These are phyloP conservation scores for Cromileptes altivelis DNA, from an alignment of 2,113 vertebrate species.

Conservation along the genomic window DNA sequence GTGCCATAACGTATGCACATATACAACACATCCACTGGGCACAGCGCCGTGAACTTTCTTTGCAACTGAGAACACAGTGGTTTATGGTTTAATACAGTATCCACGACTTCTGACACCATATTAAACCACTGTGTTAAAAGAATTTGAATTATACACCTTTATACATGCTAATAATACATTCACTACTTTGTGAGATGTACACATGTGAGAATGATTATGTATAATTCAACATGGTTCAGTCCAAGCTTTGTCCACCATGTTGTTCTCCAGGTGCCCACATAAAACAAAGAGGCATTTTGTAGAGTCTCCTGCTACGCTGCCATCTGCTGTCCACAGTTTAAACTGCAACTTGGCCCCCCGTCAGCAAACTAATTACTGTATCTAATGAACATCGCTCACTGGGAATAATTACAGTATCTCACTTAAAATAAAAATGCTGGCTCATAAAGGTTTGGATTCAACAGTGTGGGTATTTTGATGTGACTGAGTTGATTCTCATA, in stretches of 20 bases:
- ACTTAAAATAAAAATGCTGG: not conserved
- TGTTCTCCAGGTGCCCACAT: slow-evolving; percentile 22
- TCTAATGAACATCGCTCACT: not conserved
- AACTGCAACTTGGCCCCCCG: not conserved
- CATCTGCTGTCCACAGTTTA: slow-evolving; percentile 27
- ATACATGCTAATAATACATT: no score
- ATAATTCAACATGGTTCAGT: not conserved
- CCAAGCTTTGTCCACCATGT: slow-evolving; percentile 31
- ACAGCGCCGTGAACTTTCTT: not conserved
- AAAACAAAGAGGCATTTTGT: not conserved
- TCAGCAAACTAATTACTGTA: not conserved
- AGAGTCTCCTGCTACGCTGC: slow-evolving; percentile 4
- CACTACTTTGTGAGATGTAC: not conserved
- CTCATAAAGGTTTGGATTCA: not conserved
- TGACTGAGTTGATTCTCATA: not conserved
- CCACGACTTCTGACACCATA: not conserved
- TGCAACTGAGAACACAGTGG: not conserved
- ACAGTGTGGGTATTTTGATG: not conserved
- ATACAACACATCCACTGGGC: no score
- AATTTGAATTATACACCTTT: not conserved
- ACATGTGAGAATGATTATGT: not conserved
- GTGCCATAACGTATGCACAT: no score
- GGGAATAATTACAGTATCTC: not conserved
- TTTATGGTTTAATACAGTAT: not conserved
- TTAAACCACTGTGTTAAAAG: not conserved